Percentiles rank a stretch among this genome's conserved stretches.
Evolutionary conservation across 2,888 invertebrate species (phyloP).

Genomic region (Lutraria lutraria): DNA sequence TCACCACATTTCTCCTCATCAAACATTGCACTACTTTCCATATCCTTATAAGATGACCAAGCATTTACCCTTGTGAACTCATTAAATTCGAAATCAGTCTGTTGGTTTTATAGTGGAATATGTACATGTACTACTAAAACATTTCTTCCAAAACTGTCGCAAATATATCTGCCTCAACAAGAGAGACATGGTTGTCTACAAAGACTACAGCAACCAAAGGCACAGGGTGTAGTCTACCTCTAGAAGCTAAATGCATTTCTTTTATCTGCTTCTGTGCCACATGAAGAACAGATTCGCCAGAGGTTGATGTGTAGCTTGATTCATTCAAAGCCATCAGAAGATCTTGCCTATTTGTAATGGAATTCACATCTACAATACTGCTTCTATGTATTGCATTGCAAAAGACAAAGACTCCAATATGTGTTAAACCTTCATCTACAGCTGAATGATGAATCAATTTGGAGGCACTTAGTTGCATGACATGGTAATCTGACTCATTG

Average conservation of each 20-base stretch:
- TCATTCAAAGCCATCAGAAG: not conserved
- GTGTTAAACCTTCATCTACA: not conserved
- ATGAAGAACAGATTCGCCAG: not conserved
- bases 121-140: not conserved
- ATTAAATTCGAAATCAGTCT: not conserved
- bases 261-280: constrained; percentile 9
- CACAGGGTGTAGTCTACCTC: not conserved
- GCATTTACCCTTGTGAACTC: not conserved
- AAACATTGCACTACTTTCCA: not conserved
- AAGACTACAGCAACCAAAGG: not conserved
- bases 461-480: constrained; percentile 9
- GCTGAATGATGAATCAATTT: not conserved
- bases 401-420: constrained; percentile 28
- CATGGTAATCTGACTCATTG: not conserved
- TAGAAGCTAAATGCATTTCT: not conserved
- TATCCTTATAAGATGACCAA: not conserved
- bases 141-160: not conserved
- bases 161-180: not conserved
- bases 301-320: not conserved
- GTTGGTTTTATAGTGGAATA: too few species aligned
- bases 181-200: not conserved
- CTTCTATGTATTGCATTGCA: not conserved
- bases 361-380: not conserved
- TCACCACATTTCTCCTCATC: constrained; percentile 1
- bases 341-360: not conserved